Base-by-base conservation (phyloP, 2,797 vertebrate species). In the Semotilus atromaculatus region DNA sequence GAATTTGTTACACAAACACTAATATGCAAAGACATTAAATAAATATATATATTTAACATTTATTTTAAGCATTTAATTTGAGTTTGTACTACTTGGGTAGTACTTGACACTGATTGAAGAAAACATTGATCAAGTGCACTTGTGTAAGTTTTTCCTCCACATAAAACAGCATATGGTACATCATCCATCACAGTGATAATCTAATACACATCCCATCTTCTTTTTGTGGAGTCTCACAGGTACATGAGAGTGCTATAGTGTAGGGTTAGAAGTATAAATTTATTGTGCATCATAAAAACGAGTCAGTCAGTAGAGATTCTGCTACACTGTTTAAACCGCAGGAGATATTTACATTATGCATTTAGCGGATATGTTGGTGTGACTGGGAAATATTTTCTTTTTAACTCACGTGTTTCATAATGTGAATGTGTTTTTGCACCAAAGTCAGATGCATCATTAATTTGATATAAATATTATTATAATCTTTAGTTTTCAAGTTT, bases 81-180 rank as follows among this genome's bases (percentile, higher is more conserved):
- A 21, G 64, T 36, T 21, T 9, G n/a, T 55, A 55, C 48, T 74
- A 23, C 31, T 21, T 16, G 19, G 3, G 73, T 14, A 14, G 10
- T 74, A 23, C 23, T 53, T 34, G 34, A 53, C 31, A 55, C 11
- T 75, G 21, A 75, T 36, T 75, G 51, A 75, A 38, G 51, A 53
- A 75, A 75, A 75, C 31, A 16, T n/a, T 55, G 51, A 75, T 75
- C 51, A 75, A 55, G 45, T 75, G 51, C 51, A 75, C 31, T 75
- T 55, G 73, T 75, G 73, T 8, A 36, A 7, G 72, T 36, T 36
- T 55, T 75, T 55, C 29, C 31, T 75, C 51, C 31, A 55, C 51
- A 38, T 55, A 75, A 75, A 75, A 38, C 51, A 75, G 51, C 21
- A 55, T 55, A 55, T 55, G 51, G 31, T n/a, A 55, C n/a, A 55